phyloP scores from a whole-genome alignment of 1,140 invertebrate genomes.

The Xylocopa sonorina region DNA sequence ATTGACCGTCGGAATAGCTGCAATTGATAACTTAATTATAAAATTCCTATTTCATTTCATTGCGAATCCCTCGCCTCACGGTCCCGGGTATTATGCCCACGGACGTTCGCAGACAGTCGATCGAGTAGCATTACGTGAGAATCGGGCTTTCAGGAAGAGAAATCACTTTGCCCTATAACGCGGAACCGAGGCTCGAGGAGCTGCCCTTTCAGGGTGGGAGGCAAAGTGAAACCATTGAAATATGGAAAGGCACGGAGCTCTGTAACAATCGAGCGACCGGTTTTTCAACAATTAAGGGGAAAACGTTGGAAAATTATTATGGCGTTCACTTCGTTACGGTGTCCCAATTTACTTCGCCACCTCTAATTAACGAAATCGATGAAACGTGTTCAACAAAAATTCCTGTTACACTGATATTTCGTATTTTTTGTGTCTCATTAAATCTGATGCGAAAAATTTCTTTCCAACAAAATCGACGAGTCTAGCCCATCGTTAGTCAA shows the following conservation, averaged over 20 bases:
- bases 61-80: slow-evolving; percentile 22
- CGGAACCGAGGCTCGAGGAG: slow-evolving; percentile 7
- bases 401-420: too few species aligned
- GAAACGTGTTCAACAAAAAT: too few species aligned
- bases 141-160: slow-evolving; percentile 23
- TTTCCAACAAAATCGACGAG: too few species aligned
- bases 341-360: not conserved
- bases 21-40: slow-evolving; percentile 67
- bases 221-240: slow-evolving; percentile 9
- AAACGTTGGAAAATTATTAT: not conserved
- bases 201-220: not conserved
- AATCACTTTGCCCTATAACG: slow-evolving; percentile 25
- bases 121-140: slow-evolving; percentile 21
- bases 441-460: too few species aligned
- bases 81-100: not conserved
- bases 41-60: slow-evolving; percentile 62
- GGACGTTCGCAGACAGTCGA: not conserved
- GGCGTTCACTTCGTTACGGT: too few species aligned
- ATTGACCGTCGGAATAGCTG: slow-evolving; percentile 64
- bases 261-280: not conserved
- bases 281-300: not conserved
- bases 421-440: too few species aligned
- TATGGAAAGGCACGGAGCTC: not conserved
- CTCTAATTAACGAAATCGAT: not conserved
- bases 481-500: not conserved